Evolutionary conservation across 2,113 vertebrate genomes (phyloP).

Genomic region (Carassius gibelio): DNA sequence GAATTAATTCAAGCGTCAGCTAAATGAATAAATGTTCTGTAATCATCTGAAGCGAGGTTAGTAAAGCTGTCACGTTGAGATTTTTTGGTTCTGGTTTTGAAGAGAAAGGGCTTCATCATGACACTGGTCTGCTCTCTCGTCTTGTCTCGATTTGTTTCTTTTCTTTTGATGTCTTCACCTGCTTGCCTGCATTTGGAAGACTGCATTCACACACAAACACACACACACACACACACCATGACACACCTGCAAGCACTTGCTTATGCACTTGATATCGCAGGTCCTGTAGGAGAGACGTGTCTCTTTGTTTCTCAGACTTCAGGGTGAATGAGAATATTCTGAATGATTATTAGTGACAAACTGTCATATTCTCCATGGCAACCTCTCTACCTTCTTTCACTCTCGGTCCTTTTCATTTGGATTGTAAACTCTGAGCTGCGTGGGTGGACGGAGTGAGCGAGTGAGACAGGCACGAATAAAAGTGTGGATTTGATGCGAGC

Average conservation of each 20-base stretch:
- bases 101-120: not conserved
- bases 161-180: not conserved
- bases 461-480: constrained; percentile 30
- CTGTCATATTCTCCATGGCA: constrained; percentile 42
- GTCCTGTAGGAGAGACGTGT: not conserved
- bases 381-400: constrained; percentile 25
- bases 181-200: not conserved
- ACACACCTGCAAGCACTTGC: constrained; percentile 35
- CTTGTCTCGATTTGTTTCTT: not conserved
- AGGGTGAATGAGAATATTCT: constrained; percentile 46
- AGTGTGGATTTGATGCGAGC: constrained; percentile 18
- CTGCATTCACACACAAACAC: not conserved
- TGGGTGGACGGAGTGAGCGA: constrained; percentile 34
- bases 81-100: not conserved
- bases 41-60: not conserved
- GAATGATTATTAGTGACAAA: constrained; percentile 49
- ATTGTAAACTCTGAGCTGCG: constrained; percentile 27
- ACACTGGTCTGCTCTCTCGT: not conserved
- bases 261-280: constrained; percentile 10
- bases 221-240: not conserved
- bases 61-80: not conserved
- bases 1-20: no score
- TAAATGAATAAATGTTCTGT: no score
- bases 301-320: constrained; percentile 41
- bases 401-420: constrained; percentile 16